Conservation (phyloP, 2,888 invertebrate genomes). For the Drosophila testacea region DNA sequence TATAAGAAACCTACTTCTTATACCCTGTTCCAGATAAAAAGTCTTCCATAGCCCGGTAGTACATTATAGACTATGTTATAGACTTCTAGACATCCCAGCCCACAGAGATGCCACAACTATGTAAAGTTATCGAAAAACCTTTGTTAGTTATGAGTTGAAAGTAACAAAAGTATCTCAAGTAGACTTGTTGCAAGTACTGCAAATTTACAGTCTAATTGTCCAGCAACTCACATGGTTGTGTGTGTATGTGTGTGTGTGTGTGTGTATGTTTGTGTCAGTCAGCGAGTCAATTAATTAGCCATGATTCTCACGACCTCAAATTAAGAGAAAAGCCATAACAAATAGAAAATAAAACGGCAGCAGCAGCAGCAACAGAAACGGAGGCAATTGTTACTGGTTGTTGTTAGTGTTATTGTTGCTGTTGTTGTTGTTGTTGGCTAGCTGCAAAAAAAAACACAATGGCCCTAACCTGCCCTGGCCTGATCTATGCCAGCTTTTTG, state of each 20-base stretch:
- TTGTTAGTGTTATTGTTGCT: constrained; percentile 6
- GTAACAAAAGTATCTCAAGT: constrained; percentile 17
- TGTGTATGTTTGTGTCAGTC: constrained; percentile 52
- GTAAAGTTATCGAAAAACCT: background rate
- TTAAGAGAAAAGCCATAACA: constrained; percentile 82
- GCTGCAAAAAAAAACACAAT: constrained; percentile 57
- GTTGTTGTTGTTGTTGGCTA: constrained; percentile 28
- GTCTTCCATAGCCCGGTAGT: too few species aligned
- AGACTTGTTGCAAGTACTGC: constrained; percentile 6
- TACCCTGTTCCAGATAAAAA: too few species aligned
- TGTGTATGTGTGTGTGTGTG: constrained; percentile 25
- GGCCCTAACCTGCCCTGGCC: constrained; percentile 69
- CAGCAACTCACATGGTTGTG: constrained; percentile 28
- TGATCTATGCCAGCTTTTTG: constrained; percentile 51
- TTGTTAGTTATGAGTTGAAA: background rate
- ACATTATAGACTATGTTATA: too few species aligned
- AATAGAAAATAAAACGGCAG: constrained; percentile 75
- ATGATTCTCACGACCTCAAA: constrained; percentile 84
- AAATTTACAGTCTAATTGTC: constrained; percentile 39
- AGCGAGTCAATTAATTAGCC: constrained; percentile 83
- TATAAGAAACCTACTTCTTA: too few species aligned
- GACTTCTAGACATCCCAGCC: too few species aligned
- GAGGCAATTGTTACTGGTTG: constrained; percentile 51
- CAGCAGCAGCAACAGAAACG: constrained; percentile 45
- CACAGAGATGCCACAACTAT: background rate